These are phyloP conservation scores for Sinocyclocheilus rhinocerous DNA, from an alignment of 2,113 vertebrate genomes.

Conservation along the genomic window DNA sequence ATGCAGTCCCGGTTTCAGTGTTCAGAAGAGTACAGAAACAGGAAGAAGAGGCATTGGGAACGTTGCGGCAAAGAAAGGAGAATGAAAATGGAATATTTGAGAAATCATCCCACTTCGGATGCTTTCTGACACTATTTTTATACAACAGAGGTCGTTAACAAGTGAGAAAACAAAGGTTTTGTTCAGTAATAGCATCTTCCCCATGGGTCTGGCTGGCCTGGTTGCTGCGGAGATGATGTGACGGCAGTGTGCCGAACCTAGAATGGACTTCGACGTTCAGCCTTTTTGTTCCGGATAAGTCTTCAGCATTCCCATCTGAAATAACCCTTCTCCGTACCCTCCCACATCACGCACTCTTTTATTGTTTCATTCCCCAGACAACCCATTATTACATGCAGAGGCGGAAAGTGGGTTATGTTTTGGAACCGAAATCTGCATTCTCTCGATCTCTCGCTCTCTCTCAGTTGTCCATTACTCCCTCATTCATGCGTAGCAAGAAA, in stretches of 20 bases:
- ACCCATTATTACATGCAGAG: conserved; percentile 61
- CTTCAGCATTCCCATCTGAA: conserved; percentile 12
- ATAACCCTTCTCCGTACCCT: neutral
- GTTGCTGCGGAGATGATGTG: conserved; percentile 8
- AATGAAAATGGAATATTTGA: neutral
- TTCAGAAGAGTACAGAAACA: neutral
- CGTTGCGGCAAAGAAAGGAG: neutral
- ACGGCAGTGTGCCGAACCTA: neutral
- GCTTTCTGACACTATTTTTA: conserved; percentile 26
- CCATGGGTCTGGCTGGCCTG: neutral
- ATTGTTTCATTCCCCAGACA: conserved; percentile 56
- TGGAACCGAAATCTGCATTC: conserved; percentile 56
- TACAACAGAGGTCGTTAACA: neutral
- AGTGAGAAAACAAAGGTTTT: conserved; percentile 23
- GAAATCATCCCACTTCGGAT: conserved; percentile 22
- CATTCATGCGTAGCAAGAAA: conserved; percentile 30
- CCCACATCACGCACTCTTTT: conserved; percentile 12
- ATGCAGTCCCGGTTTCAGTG: conserved; percentile 15
- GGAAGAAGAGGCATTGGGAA: conserved; percentile 17
- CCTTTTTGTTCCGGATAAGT: neutral
- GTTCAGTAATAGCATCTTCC: conserved; percentile 5
- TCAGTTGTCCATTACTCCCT: conserved; percentile 56
- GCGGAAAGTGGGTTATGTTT: conserved; percentile 69
- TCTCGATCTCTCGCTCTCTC: neutral
- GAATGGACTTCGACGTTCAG: conserved; percentile 3